A percentile compares a stretch with the other conserved stretches of the same genome.
phyloP scores from a whole-genome alignment of 1,140 invertebrate species.

The Brachionus plicatilis region DNA sequence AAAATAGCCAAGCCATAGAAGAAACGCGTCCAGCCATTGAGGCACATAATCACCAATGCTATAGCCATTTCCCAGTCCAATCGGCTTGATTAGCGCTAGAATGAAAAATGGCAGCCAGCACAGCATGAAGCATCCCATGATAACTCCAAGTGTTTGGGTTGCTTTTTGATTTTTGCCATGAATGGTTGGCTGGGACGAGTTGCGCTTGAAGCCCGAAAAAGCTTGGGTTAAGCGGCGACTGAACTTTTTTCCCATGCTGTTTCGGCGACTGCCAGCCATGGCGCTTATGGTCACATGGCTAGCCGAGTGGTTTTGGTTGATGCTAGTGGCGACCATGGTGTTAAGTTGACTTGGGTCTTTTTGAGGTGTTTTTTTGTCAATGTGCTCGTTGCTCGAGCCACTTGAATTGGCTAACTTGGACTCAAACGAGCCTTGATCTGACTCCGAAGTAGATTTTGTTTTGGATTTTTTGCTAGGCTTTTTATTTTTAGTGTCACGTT shows the following conservation, averaged over 20 bases:
- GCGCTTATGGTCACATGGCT: conserved; percentile 22
- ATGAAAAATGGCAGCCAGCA: conserved; percentile 64
- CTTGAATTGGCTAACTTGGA: background rate
- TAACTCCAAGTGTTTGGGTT: conserved; percentile 70
- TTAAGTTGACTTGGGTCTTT: background rate
- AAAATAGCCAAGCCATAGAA: conserved; percentile 58
- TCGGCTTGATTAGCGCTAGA: conserved; percentile 60
- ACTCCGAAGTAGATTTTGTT: background rate
- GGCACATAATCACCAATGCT: conserved; percentile 46
- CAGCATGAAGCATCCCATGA: conserved; percentile 61
- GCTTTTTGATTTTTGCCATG: conserved; percentile 63
- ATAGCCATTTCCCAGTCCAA: background rate
- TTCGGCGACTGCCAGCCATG: background rate
- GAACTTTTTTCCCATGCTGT: background rate
- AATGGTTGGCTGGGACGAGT: background rate
- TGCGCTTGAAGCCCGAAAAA: conserved; percentile 1
- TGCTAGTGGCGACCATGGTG: background rate
- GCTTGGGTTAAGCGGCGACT: conserved; percentile 7
- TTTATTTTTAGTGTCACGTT: background rate
- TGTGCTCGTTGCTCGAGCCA: background rate
- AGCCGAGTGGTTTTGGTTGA: background rate
- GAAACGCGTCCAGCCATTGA: conserved; percentile 50
- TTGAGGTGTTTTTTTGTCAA: background rate
- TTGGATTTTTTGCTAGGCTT: background rate
- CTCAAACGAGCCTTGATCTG: background rate